Evolutionary conservation across 2,797 vertebrate species (phyloP).

Genomic region (Dipus sagitta): DNA sequence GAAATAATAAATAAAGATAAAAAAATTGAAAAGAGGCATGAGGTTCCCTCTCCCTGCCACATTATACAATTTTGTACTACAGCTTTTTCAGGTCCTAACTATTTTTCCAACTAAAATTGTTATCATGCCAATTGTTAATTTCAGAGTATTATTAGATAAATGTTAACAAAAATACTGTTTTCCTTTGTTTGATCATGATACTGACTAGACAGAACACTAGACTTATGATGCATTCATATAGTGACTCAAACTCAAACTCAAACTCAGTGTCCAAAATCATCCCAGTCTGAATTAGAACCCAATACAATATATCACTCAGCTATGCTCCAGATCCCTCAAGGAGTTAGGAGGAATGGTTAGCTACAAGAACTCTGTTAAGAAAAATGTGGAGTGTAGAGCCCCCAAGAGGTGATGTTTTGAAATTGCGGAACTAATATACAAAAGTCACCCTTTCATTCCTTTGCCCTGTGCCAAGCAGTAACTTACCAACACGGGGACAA

Average conservation of each 20-base stretch:
- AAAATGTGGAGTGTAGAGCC: constrained; percentile 20
- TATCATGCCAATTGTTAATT: constrained; percentile 58
- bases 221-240: neutral
- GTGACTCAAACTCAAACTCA: constrained; percentile 34
- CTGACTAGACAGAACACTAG: constrained; percentile 18
- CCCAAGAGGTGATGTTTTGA: constrained; percentile 29
- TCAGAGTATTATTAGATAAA: constrained; percentile 41
- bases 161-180: constrained; percentile 42
- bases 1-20: constrained; percentile 53
- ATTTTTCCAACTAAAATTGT: constrained; percentile 48
- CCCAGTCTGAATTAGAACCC: constrained; percentile 43
- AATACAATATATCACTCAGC: neutral
- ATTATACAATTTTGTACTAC: constrained; percentile 24
- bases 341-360: neutral
- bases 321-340: neutral
- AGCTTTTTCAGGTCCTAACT: neutral
- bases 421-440: constrained; percentile 47
- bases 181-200: constrained; percentile 47
- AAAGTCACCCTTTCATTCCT: neutral
- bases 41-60: neutral
- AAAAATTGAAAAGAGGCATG: neutral
- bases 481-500: constrained; percentile 35
- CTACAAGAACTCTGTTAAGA: neutral
- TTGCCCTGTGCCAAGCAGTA: constrained; percentile 27
- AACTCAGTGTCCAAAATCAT: neutral